These are phyloP conservation scores for Sarcophilus harrisii DNA, from an alignment of 2,797 vertebrate genomes.

Conservation along the genomic window DNA sequence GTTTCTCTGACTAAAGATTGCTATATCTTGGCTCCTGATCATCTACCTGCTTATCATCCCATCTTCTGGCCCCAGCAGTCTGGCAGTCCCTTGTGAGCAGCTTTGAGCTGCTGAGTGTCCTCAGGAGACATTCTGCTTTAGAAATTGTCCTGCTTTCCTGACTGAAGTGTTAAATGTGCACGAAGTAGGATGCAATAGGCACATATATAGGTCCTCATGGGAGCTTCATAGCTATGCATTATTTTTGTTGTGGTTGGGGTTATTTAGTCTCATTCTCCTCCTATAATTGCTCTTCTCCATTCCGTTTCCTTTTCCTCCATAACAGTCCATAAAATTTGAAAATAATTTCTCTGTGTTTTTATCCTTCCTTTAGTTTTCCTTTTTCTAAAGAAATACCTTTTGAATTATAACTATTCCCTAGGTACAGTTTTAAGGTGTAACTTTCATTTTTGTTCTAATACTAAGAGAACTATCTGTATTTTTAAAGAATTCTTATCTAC, in stretches of 20 bases:
- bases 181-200: slow-evolving; percentile 25
- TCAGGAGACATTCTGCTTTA: slow-evolving; percentile 64
- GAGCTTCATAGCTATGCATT: slow-evolving; percentile 60
- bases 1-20: slow-evolving; percentile 41
- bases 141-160: slow-evolving; percentile 50
- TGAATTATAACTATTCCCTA: slow-evolving; percentile 43
- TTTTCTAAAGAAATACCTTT: slow-evolving; percentile 20
- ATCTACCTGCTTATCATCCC: slow-evolving; percentile 8
- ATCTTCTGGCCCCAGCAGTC: background rate
- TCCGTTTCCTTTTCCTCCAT: slow-evolving; percentile 24
- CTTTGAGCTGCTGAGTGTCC: slow-evolving; percentile 47
- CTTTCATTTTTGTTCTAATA: slow-evolving; percentile 55
- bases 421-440: background rate
- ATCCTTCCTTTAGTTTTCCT: slow-evolving; percentile 42
- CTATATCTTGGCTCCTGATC: slow-evolving; percentile 33
- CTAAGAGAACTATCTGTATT: slow-evolving; percentile 32
- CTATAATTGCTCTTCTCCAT: background rate
- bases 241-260: slow-evolving; percentile 39
- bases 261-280: slow-evolving; percentile 51
- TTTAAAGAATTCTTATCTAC: slow-evolving; percentile 35
- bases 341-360: slow-evolving; percentile 55
- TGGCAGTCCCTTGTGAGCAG: slow-evolving; percentile 15
- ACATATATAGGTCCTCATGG: slow-evolving; percentile 36
- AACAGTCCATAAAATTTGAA: slow-evolving; percentile 36
- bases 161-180: slow-evolving; percentile 21